Evolutionary conservation across 2,113 vertebrate genomes (phyloP).

Genomic region (Mellivora capensis): DNA sequence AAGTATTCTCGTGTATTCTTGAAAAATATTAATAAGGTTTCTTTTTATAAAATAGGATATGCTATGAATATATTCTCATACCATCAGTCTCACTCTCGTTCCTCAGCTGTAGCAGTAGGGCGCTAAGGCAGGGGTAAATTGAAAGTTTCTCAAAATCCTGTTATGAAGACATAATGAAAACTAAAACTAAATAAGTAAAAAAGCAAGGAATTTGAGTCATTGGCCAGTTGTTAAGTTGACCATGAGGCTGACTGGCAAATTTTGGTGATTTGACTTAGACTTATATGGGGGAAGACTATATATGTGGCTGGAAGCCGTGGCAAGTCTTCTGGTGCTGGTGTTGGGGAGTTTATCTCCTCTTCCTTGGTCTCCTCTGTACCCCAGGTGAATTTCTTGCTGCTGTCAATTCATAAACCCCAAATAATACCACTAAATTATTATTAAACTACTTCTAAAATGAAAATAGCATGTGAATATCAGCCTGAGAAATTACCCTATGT

Average conservation of each 20-base stretch:
- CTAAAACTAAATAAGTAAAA: background rate
- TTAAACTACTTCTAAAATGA: background rate
- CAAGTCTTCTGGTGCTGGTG: background rate
- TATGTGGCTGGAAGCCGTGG: background rate
- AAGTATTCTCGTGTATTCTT: slow-evolving; percentile 7
- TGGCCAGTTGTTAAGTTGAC: background rate
- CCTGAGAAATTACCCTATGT: background rate
- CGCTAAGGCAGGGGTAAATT: background rate
- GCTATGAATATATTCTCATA: background rate
- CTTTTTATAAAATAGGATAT: background rate
- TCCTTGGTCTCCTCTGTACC: background rate
- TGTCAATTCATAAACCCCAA: background rate
- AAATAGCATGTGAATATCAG: background rate
- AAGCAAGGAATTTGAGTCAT: background rate
- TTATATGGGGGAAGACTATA: background rate
- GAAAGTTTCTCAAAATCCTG: background rate
- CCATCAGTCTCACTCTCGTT: background rate
- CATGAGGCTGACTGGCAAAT: background rate
- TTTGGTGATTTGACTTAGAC: background rate
- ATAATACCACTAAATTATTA: background rate
- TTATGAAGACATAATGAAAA: background rate
- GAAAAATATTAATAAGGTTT: background rate
- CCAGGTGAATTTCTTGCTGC: background rate
- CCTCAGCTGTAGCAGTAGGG: background rate
- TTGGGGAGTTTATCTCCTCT: background rate